Base-by-base conservation (phyloP, 2,888 invertebrate species). In the Caenorhabditis sp. region DNA sequence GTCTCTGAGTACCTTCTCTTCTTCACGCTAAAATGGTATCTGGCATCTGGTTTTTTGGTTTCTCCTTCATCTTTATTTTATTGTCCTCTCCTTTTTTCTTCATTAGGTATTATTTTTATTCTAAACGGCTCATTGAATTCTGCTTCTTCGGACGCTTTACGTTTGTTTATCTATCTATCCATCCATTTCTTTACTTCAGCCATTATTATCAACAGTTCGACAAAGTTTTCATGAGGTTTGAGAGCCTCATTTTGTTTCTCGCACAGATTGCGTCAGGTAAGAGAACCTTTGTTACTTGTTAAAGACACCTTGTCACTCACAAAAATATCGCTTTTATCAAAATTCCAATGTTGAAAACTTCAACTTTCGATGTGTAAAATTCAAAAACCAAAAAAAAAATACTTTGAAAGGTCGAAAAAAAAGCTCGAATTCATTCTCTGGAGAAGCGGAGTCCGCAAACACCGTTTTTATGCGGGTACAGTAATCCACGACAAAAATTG, bases 41-140 rank as follows among this genome's bases (percentile, higher is more conserved):
- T 72, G 72, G 64, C 72, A 72, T 72, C 72, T 72, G 72, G 72
- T 72, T 72, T 67, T 71, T 62, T 43, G 43, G 43, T 43, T 43
- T 43, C 43, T 43, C 43, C 43, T 43, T 17, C 43, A 43, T 43
- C 43, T 43, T 31, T 31, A 31, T 31, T 31, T 31, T 69, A 17
- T 65, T 69, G 69, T 65, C 65, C 14, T 43, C 43, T 5, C 43
- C 36, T 36, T 36, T 21, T 24, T 36, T 37, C 49, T 43, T 17
- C 12, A 43, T 43, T 43, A 19, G 58, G 69, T 65, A 70, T 65
- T 26, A 14, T 26, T 51, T 24, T 24, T n/a, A 23, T 24, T 43
- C 43, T 43, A 43, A 43, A 43, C 43, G 43, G 43, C 43, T 43
- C 43, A 43, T 43, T 43, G 17, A 5, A 17, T 31, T 31, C 10